Base-by-base conservation (phyloP, 2,888 invertebrate genomes). In the Ectemnius lituratus region DNA sequence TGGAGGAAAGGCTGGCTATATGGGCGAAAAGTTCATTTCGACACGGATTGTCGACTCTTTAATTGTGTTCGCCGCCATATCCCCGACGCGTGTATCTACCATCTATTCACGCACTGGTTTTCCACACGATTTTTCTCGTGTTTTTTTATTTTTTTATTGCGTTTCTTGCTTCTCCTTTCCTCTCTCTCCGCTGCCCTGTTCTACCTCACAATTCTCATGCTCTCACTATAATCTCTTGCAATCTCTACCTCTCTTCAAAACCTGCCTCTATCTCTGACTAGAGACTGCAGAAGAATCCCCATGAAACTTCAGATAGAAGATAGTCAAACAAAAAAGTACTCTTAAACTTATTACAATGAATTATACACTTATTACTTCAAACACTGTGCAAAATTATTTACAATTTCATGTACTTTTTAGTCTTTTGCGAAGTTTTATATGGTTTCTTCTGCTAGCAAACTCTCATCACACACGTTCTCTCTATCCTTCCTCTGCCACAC, bases 51-150 rank as follows among this genome's bases (percentile, higher is more conserved):
- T 37, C 20, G 13, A 37, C 28, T 47, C 62, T 45, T 37, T 74
- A 74, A 74, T 70, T 64, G 56, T 64, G 56, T 56, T 74, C 70
- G 52, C 37, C 62, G 66, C 37, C 20, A 62, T 45, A 37, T 37
- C 1, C 37, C 1, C 37, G 6, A 37, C 37, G 37, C 37, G 5
- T 66, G 52, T 76, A 52, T 52, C 23, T 23, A 23, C 23, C 23
- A 23, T 23, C 23, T 64, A 70, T 81, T 68, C 73, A 80, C 76
- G 78, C 81, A 76, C 70, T 62, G 57, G 70, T 79, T 70, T 75
- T 28, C 58, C 77, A 72, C 62, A 61, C 28, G 58, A 70, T 72
- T 76, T 69, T 70, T 76, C 58, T 70, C 60, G 18, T 70, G 11
- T 75, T 72, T 67, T 72, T 59, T 75, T 62, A 28, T 69, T 70